phyloP scores from a whole-genome alignment of 2,113 vertebrate genomes.

The Ammodytes dubius region DNA sequence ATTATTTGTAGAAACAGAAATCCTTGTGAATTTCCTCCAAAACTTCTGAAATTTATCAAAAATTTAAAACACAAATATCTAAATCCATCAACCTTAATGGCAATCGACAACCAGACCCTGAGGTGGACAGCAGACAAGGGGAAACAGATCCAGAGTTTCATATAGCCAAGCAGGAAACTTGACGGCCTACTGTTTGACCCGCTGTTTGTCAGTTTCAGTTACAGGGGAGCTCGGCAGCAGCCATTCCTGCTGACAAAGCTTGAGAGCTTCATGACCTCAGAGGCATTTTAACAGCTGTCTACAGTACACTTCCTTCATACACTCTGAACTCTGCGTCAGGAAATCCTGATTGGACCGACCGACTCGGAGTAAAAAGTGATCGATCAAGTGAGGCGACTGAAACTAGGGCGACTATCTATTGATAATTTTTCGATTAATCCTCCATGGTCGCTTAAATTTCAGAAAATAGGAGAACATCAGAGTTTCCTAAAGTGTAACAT shows the following conservation, averaged over 20 bases:
- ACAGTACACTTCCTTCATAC: neutral
- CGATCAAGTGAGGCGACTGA: neutral
- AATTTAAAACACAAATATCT: neutral
- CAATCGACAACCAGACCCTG: neutral
- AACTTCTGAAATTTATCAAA: neutral
- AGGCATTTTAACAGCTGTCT: slow-evolving; percentile 40
- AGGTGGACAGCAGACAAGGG: slow-evolving; percentile 4
- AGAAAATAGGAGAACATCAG: neutral
- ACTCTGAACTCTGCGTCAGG: neutral
- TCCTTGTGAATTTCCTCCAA: neutral
- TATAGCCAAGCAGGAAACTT: slow-evolving; percentile 36
- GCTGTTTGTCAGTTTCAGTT: slow-evolving; percentile 26
- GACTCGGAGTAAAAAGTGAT: neutral
- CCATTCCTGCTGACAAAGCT: slow-evolving; percentile 6
- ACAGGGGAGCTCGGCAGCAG: neutral
- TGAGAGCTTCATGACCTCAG: slow-evolving; percentile 10
- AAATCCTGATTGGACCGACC: neutral
- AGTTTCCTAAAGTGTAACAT: neutral
- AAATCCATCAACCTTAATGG: neutral
- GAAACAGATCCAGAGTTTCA: slow-evolving; percentile 5
- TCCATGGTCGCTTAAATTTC: neutral
- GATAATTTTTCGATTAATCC: neutral
- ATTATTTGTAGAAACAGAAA: neutral
- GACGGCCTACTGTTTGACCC: slow-evolving; percentile 9
- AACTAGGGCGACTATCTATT: neutral